A percentile compares a stretch with the other conserved stretches of the same genome.
phyloP scores from a whole-genome alignment of 92 coral and sea anemone species.

The Palythoa grandis region DNA sequence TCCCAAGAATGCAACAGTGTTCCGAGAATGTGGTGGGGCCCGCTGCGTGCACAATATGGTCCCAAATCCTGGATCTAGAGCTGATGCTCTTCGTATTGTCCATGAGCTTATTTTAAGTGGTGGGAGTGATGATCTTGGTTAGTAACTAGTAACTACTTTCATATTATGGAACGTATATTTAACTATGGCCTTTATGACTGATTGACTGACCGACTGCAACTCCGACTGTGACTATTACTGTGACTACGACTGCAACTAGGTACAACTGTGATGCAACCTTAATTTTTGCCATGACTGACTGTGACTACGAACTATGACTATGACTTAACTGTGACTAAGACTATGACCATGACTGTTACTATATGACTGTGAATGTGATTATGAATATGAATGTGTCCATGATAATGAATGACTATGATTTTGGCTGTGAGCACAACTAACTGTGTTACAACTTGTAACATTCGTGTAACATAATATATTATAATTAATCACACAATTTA shows the following conservation, averaged over 20 bases:
- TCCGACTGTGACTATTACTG: neutral
- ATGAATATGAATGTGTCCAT: too few species aligned
- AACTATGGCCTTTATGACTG: neutral
- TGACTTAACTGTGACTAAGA: neutral
- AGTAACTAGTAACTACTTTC: neutral
- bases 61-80: slow-evolving; percentile 76
- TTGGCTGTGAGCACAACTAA: too few species aligned
- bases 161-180: too few species aligned
- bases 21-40: slow-evolving; percentile 93
- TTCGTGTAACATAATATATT: too few species aligned
- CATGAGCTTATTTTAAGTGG: slow-evolving; percentile 92
- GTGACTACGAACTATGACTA: neutral
- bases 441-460: too few species aligned
- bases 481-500: too few species aligned
- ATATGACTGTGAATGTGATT: neutral
- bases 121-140: slow-evolving; percentile 91
- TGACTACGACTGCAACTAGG: too few species aligned
- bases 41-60: slow-evolving; percentile 91
- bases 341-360: neutral
- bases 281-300: neutral
- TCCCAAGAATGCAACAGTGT: slow-evolving; percentile 83
- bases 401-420: too few species aligned
- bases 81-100: slow-evolving; percentile 88
- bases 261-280: too few species aligned
- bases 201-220: neutral